Evolutionary conservation across 2,113 vertebrate genomes (phyloP).

Genomic region (Thamnophis sirtalis): DNA sequence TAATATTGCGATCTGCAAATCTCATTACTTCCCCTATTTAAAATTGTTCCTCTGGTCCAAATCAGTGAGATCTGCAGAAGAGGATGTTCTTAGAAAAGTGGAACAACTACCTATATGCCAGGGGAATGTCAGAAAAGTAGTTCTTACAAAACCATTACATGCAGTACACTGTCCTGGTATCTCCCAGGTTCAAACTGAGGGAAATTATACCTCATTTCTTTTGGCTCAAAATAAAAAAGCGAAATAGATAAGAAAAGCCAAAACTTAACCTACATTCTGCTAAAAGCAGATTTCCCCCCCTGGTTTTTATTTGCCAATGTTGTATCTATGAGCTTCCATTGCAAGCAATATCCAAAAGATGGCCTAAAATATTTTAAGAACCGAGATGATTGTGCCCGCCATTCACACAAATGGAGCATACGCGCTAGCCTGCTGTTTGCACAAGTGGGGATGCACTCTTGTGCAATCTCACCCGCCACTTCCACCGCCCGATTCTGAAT

Average conservation of each 20-base stretch:
- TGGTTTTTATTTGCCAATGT: background rate
- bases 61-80: conserved; percentile 1
- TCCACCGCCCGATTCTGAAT: too few relatives aligned
- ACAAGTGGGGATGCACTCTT: too few relatives aligned
- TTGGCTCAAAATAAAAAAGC: background rate
- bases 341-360: background rate
- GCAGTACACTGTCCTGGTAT: background rate
- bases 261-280: background rate
- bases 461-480: too few relatives aligned
- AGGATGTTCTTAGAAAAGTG: background rate
- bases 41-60: conserved; percentile 6
- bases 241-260: background rate
- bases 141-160: background rate
- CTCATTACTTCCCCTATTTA: background rate
- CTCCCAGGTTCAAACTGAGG: background rate
- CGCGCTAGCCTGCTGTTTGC: too few relatives aligned
- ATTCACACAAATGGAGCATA: too few relatives aligned
- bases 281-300: background rate
- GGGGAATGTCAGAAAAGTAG: background rate
- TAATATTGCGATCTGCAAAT: background rate
- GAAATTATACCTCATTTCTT: background rate
- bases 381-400: background rate
- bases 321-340: background rate
- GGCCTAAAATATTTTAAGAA: background rate
- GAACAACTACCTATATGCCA: background rate